Conservation (phyloP, 1,140 invertebrate genomes). For the Tetranychus urticae region DNA sequence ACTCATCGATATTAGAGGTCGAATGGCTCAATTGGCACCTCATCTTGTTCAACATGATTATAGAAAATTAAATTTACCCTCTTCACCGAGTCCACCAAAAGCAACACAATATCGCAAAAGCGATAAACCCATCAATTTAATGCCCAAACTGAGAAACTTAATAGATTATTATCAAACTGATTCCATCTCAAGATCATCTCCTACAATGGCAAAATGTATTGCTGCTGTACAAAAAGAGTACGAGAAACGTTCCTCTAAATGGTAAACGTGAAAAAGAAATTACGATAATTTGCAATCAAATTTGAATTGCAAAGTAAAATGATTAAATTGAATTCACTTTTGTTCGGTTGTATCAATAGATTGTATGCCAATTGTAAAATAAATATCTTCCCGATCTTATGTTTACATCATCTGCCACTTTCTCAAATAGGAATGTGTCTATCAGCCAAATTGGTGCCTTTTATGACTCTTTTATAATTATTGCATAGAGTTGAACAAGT, state of each 20-base stretch:
- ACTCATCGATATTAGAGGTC: slow-evolving; percentile 50
- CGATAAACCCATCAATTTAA: slow-evolving; percentile 22
- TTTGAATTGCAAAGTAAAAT: too few species aligned
- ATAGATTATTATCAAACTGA: slow-evolving; percentile 98
- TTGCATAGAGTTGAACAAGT: too few species aligned
- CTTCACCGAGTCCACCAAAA: neutral
- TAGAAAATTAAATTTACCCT: neutral
- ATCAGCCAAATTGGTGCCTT: too few species aligned
- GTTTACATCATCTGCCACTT: too few species aligned
- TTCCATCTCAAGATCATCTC: slow-evolving; percentile 76
- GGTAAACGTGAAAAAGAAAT: too few species aligned
- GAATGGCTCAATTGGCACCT: slow-evolving; percentile 64
- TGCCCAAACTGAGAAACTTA: slow-evolving; percentile 50
- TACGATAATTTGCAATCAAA: too few species aligned
- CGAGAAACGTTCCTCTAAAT: neutral
- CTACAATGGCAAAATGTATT: slow-evolving; percentile 96
- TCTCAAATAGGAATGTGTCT: too few species aligned
- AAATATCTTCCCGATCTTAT: too few species aligned
- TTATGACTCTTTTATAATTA: too few species aligned
- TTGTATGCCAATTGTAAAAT: too few species aligned
- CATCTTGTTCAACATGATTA: slow-evolving; percentile 55
- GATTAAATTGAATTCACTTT: too few species aligned
- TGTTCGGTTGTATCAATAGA: too few species aligned
- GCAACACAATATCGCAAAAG: neutral
- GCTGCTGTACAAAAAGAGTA: slow-evolving; percentile 46